Percentiles rank a stretch among this genome's conserved stretches.
These are phyloP conservation scores for Buphagus erythrorhynchus DNA, from an alignment of 2,797 vertebrate genomes.

Conservation along the genomic window DNA sequence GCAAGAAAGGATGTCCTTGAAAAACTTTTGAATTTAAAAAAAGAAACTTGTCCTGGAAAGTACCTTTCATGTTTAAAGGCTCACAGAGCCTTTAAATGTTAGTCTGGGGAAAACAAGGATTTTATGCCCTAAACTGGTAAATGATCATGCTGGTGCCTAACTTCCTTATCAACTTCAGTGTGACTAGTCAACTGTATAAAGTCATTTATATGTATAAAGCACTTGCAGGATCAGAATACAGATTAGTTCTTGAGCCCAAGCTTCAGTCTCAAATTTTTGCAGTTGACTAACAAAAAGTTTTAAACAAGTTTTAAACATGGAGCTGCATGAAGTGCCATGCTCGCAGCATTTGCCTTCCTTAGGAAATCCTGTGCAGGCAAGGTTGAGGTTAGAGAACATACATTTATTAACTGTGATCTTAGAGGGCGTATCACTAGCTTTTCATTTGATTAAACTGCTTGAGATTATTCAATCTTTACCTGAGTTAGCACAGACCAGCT, in stretches of 20 bases:
- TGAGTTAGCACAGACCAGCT: neutral
- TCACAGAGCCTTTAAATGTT: neutral
- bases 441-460: neutral
- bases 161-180: neutral
- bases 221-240: neutral
- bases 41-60: neutral
- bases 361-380: neutral
- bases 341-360: neutral
- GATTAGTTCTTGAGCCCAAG: neutral
- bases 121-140: slow-evolving; percentile 28
- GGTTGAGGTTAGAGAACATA: neutral
- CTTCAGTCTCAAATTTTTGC: neutral
- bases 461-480: neutral
- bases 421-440: neutral
- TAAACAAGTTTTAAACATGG: neutral
- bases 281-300: neutral
- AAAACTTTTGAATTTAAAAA: neutral
- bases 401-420: neutral
- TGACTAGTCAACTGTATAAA: slow-evolving; percentile 21
- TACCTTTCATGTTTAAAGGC: neutral
- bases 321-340: neutral
- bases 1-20: neutral
- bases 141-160: slow-evolving; percentile 13
- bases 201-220: neutral
- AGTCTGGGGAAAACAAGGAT: neutral